Percentiles rank a stretch among this genome's conserved stretches.
phyloP scores from a whole-genome alignment of 2,113 vertebrate genomes.

The Oncorhynchus kisutch region DNA sequence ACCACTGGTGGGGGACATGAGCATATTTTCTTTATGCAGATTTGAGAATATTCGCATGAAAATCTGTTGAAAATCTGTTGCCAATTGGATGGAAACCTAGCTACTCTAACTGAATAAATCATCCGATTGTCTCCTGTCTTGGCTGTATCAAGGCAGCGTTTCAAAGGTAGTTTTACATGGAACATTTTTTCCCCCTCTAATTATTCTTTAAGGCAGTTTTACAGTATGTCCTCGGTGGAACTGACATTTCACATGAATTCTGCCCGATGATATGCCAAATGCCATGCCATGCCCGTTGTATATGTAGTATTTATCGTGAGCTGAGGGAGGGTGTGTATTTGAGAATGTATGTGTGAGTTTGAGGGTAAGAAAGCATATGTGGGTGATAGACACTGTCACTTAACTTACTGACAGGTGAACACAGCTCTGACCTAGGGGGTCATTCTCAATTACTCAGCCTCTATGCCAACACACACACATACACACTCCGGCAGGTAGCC shows the following conservation, averaged over 20 bases:
- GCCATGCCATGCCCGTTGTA: neutral
- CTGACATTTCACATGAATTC: constrained; percentile 30
- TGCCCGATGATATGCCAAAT: neutral
- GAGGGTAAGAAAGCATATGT: too few relatives aligned
- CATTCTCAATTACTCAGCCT: neutral
- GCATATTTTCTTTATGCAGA: too few relatives aligned
- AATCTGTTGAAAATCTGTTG: too few relatives aligned
- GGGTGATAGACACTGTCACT: too few relatives aligned
- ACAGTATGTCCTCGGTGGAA: constrained; percentile 25
- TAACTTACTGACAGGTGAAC: too few relatives aligned
- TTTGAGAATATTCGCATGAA: too few relatives aligned
- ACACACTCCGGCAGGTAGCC: neutral
- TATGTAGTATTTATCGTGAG: neutral
- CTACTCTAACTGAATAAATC: neutral
- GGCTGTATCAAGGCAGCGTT: neutral
- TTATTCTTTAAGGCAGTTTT: constrained; percentile 45
- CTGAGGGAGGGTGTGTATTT: too few relatives aligned
- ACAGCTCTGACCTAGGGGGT: too few relatives aligned
- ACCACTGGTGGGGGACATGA: too few relatives aligned
- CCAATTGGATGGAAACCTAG: too few relatives aligned
- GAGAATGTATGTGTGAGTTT: too few relatives aligned
- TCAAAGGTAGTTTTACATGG: constrained; percentile 21
- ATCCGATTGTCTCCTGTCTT: neutral
- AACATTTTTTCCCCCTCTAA: neutral
- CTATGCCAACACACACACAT: neutral